Conservation (phyloP, 2,888 invertebrate species). For the Eristalis arbustorum region DNA sequence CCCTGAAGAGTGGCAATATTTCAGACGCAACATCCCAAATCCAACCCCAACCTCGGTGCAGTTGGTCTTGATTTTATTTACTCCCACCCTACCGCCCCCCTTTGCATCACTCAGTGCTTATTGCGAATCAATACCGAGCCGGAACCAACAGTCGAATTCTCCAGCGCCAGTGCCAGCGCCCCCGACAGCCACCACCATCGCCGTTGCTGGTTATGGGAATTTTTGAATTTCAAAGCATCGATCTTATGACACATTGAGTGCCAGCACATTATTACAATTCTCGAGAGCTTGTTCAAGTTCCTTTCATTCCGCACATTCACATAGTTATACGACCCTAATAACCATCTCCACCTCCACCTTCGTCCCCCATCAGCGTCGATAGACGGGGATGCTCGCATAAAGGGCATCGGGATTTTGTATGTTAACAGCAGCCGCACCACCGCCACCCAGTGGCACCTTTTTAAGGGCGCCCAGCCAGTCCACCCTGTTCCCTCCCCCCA, state of each 20-base stretch:
- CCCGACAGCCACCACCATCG: background rate
- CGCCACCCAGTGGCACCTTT: constrained; percentile 37
- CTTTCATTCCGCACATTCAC: constrained; percentile 51
- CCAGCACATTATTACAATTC: constrained; percentile 70
- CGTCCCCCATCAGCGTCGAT: constrained; percentile 42
- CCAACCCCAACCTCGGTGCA: background rate
- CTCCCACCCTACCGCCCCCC: background rate
- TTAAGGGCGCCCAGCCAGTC: constrained; percentile 1
- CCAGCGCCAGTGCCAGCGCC: background rate
- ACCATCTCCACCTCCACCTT: constrained; percentile 56
- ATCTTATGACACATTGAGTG: constrained; percentile 61
- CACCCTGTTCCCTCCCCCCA: background rate
- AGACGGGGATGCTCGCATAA: constrained; percentile 47
- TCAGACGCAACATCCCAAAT: background rate
- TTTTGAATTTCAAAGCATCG: constrained; percentile 61
- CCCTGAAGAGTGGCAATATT: too few species aligned
- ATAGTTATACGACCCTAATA: constrained; percentile 63
- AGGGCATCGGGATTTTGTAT: constrained; percentile 43
- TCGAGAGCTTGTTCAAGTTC: constrained; percentile 62
- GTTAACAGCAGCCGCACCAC: constrained; percentile 32
- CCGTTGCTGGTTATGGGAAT: constrained; percentile 39
- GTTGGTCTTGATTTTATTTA: constrained; percentile 31
- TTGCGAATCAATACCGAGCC: constrained; percentile 43
- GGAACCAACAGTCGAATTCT: background rate
- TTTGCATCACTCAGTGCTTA: constrained; percentile 5